Evolutionary conservation across 2,888 invertebrate genomes (phyloP).

Genomic region (Cantharis flavilabris): DNA sequence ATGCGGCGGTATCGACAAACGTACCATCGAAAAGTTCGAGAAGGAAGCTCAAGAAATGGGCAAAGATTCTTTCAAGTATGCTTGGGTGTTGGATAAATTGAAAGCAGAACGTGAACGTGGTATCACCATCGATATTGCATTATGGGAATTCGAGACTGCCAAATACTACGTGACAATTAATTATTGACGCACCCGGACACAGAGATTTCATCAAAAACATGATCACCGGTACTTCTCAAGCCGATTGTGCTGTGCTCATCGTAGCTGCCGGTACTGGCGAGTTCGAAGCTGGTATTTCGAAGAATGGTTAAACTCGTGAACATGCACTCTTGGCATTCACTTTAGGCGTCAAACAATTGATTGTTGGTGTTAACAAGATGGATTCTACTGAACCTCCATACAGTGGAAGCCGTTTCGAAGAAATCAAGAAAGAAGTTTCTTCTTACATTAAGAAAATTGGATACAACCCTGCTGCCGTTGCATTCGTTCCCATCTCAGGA

Average conservation of each 20-base stretch:
- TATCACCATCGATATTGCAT: slow-evolving; percentile 98
- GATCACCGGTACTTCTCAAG: slow-evolving; percentile 97
- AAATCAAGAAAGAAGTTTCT: slow-evolving; percentile 98
- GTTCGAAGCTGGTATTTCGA: slow-evolving; percentile 99
- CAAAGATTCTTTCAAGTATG: slow-evolving; percentile 99
- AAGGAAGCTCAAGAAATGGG: slow-evolving; percentile 99
- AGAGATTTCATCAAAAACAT: slow-evolving; percentile 99
- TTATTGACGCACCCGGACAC: slow-evolving; percentile 99
- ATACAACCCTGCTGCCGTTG: slow-evolving; percentile 96
- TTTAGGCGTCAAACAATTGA: slow-evolving; percentile 97
- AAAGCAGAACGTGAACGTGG: slow-evolving; percentile 99
- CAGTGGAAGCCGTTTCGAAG: slow-evolving; percentile 93
- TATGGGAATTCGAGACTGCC: slow-evolving; percentile 97
- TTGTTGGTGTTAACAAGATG: slow-evolving; percentile 99
- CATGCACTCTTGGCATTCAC: slow-evolving; percentile 98
- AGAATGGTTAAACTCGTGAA: slow-evolving; percentile 99
- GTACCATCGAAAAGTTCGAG: slow-evolving; percentile 99
- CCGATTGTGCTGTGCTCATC: slow-evolving; percentile 98
- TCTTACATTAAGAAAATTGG: slow-evolving; percentile 99
- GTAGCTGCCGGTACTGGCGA: slow-evolving; percentile 99
- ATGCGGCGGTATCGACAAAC: slow-evolving; percentile 99
- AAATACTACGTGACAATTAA: slow-evolving; percentile 98
- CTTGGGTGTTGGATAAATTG: slow-evolving; percentile 99
- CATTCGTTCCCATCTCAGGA: slow-evolving; percentile 99
- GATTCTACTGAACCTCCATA: slow-evolving; percentile 99